Conservation (phyloP, 2,113 vertebrate genomes). For the Pseudopodoces humilis region DNA sequence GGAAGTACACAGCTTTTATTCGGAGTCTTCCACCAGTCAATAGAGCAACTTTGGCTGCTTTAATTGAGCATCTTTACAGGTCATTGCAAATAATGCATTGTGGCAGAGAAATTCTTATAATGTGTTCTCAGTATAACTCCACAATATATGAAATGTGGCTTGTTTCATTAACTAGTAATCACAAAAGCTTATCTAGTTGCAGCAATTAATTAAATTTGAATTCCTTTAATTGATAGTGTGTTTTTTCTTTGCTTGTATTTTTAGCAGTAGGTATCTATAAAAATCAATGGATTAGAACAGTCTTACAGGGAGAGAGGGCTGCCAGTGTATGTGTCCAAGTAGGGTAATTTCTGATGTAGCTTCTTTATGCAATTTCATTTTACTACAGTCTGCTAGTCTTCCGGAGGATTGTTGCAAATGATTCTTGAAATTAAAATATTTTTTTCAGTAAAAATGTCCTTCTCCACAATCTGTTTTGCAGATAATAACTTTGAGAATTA, state of each 20-base stretch:
- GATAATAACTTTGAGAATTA: neutral
- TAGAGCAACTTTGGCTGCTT: conserved; percentile 85
- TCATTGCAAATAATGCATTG: conserved; percentile 49
- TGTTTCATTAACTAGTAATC: neutral
- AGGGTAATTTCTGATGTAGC: neutral
- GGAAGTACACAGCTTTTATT: conserved; percentile 89
- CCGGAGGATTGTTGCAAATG: neutral
- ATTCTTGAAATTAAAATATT: neutral
- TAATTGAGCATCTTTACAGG: conserved; percentile 96
- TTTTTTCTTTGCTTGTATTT: neutral
- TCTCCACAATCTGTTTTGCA: neutral
- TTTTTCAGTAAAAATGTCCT: neutral
- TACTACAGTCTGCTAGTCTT: neutral
- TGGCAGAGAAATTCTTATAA: neutral
- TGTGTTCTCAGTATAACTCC: neutral
- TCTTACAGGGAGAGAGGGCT: neutral
- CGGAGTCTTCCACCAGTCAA: conserved; percentile 85
- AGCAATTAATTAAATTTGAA: neutral
- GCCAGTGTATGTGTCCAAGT: neutral
- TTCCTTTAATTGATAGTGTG: neutral
- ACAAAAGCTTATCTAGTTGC: neutral
- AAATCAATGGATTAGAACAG: neutral
- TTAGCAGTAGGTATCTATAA: neutral
- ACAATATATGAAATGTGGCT: neutral
- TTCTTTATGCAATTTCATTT: neutral